phyloP scores from a whole-genome alignment of 2,888 invertebrate species.

The Leuctra nigra region DNA sequence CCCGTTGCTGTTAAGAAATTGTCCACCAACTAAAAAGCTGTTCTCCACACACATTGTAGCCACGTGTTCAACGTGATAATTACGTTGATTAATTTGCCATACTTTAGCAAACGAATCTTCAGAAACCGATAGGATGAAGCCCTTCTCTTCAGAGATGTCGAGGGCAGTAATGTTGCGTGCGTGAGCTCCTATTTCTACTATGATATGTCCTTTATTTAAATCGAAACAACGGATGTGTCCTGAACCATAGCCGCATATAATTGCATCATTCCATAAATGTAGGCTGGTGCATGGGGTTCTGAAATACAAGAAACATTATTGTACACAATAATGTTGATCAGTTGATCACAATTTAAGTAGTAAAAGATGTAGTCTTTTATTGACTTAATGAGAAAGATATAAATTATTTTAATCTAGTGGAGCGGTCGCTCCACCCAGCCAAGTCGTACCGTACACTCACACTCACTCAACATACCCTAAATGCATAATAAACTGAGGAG shows the following conservation, averaged over 20 bases:
- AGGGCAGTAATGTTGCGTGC: slow-evolving; percentile 34
- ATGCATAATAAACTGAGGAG: no score
- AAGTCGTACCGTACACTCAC: no score
- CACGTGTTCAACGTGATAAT: slow-evolving; percentile 31
- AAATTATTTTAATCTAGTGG: no score
- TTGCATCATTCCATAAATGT: slow-evolving; percentile 30
- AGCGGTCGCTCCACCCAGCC: no score
- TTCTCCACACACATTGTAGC: slow-evolving; percentile 33
- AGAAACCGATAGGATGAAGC: slow-evolving; percentile 32
- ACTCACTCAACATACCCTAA: no score
- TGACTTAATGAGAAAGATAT: no score
- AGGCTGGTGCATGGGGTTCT: slow-evolving; percentile 33
- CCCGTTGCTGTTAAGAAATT: slow-evolving; percentile 33
- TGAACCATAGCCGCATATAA: slow-evolving; percentile 34
- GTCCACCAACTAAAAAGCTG: slow-evolving; percentile 34
- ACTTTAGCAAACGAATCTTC: slow-evolving; percentile 36
- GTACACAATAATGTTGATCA: no score
- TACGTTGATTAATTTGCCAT: slow-evolving; percentile 32
- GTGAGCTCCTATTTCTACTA: slow-evolving; percentile 34
- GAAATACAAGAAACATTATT: no score
- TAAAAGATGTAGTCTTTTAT: no score
- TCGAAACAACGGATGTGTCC: slow-evolving; percentile 34
- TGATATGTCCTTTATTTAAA: slow-evolving; percentile 24
- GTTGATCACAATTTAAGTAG: no score
- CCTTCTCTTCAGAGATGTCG: slow-evolving; percentile 32